These are phyloP conservation scores for Phoebastria nigripes DNA, from an alignment of 2,797 vertebrate species.

Conservation along the genomic window DNA sequence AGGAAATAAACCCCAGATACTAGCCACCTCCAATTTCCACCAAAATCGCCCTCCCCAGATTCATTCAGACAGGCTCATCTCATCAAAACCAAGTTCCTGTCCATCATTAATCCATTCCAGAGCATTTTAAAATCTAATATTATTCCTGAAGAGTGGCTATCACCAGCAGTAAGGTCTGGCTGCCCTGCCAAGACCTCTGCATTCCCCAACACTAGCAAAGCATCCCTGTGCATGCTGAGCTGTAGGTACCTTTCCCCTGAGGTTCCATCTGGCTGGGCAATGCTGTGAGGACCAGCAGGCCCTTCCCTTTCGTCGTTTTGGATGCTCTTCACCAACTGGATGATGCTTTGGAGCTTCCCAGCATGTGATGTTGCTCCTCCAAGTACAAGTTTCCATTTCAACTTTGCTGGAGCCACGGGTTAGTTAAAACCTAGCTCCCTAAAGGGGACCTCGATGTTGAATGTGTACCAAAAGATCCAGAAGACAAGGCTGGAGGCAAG, in stretches of 20 bases:
- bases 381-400: rapidly evolving
- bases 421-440: slow-evolving; percentile 68
- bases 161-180: neutral
- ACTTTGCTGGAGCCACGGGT: rapidly evolving
- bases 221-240: neutral
- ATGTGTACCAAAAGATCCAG: slow-evolving; percentile 89
- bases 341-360: neutral
- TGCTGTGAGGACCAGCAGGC: neutral
- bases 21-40: neutral
- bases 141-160: neutral
- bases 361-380: neutral
- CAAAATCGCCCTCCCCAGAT: neutral
- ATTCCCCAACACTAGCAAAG: neutral
- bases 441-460: slow-evolving; percentile 78
- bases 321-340: neutral
- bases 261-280: neutral
- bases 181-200: neutral
- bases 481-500: slow-evolving; percentile 84
- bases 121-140: neutral
- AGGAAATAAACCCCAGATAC: neutral
- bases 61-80: neutral
- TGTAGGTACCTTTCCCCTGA: slow-evolving; percentile 4
- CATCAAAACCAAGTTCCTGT: neutral
- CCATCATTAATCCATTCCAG: neutral
- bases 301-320: neutral